These are phyloP conservation scores for Drosophila erecta DNA, from an alignment of 1,140 invertebrate species.

Conservation along the genomic window DNA sequence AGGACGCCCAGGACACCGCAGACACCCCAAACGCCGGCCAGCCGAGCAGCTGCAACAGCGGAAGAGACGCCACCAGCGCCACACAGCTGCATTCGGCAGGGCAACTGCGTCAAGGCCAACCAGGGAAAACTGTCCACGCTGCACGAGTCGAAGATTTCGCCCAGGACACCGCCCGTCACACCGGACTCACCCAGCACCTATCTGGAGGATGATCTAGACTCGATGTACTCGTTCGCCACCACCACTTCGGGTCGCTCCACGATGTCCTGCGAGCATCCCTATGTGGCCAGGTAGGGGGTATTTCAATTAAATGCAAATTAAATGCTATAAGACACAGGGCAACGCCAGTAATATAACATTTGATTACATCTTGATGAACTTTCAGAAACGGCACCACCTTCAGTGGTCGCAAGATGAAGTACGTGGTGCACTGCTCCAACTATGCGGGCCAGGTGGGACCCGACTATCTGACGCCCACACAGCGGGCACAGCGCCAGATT, in stretches of 20 bases:
- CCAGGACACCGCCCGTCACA: conserved; percentile 87
- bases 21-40: conserved; percentile 1
- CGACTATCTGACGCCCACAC: conserved; percentile 94
- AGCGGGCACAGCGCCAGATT: conserved; percentile 92
- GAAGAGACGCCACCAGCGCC: conserved; percentile 1
- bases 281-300: conserved; percentile 87
- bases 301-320: background rate
- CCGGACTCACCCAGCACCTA: conserved; percentile 85
- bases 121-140: conserved; percentile 59
- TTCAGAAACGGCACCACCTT: conserved; percentile 92
- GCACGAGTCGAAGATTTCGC: conserved; percentile 75
- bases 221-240: conserved; percentile 91
- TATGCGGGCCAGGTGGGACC: conserved; percentile 90
- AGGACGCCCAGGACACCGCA: conserved; percentile 12
- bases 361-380: background rate
- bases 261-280: conserved; percentile 89
- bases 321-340: too few species aligned
- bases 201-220: conserved; percentile 90
- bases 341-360: too few species aligned
- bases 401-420: conserved; percentile 88
- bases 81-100: conserved; percentile 49
- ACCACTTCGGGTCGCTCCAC: conserved; percentile 87
- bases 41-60: background rate
- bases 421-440: conserved; percentile 92
- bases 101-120: conserved; percentile 37